A percentile compares a stretch with the other conserved stretches of the same genome.
These are phyloP conservation scores for Globicephala melas DNA, from an alignment of 2,113 vertebrate species.

Conservation along the genomic window DNA sequence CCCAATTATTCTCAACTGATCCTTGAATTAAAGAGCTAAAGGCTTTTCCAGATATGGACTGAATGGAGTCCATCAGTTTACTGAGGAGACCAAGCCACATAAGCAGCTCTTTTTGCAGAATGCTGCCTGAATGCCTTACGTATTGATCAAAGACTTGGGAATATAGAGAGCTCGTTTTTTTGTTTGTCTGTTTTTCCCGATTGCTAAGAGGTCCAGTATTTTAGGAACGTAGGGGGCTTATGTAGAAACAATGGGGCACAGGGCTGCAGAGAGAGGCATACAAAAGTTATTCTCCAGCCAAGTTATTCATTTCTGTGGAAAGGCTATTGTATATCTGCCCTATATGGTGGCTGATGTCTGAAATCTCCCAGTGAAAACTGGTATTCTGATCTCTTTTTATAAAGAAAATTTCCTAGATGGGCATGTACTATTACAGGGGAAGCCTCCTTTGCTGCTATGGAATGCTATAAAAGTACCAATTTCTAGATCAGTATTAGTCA, in stretches of 20 bases:
- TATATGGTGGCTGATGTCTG: neutral
- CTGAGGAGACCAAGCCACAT: neutral
- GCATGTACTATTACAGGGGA: neutral
- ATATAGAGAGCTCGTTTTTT: neutral
- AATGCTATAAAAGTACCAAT: neutral
- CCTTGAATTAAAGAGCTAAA: neutral
- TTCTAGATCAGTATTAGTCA: neutral
- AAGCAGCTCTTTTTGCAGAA: neutral
- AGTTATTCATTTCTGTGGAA: neutral
- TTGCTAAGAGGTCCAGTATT: neutral
- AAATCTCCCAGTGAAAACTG: neutral
- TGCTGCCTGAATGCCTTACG: neutral
- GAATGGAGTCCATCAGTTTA: neutral
- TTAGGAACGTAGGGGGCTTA: neutral
- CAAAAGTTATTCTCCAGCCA: neutral
- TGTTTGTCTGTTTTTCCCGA: no score
- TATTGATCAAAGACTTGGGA: neutral
- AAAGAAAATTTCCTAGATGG: neutral
- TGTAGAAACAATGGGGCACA: neutral
- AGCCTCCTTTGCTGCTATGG: neutral
- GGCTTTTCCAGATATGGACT: neutral
- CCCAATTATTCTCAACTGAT: neutral
- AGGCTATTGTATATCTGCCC: neutral
- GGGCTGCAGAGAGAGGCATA: neutral
- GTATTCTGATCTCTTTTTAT: neutral